Evolutionary conservation across 2,888 invertebrate genomes (phyloP), one percentile per base, ranked within the genome.

Genomic region (Noctua fimbriata): DNA sequence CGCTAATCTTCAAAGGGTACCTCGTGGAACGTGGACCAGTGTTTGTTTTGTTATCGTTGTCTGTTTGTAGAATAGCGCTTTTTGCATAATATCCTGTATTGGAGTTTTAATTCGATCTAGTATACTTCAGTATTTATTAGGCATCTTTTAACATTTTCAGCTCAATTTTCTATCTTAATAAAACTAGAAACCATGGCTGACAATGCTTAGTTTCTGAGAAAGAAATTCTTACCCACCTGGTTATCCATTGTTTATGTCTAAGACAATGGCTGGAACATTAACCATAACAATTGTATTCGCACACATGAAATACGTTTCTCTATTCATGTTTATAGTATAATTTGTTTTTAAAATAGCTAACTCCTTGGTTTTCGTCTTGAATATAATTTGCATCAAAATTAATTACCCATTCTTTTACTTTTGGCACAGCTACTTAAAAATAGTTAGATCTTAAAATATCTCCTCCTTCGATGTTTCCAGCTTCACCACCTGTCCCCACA

Each of bases 401-500:
- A 66, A 73, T 81, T 28, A 63, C 28, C 60, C 18, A 73, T 82
- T 69, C 16, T 69, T 85, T 55, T 41, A 72, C 32, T 71, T 78
- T 74, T 82, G 71, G 67, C 72, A 67, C 60, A 28, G 69, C n/a
- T n/a, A 36, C 67, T 74, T 69, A 66, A 69, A 78, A 76, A 55
- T 85, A 69, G n/a, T 71, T 66, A 9, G 52, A 12, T 47, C 77
- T 76, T n/a, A 58, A 83, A 85, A 85, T 82, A 87, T 52, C 65
- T 41, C 47, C 32, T 47, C 44, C 41, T 78, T 69, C 75, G 77
- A 74, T 81, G 83, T 74, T 76, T 90, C 85, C 86, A 88, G 83
- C 71, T 69, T 52, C 49, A 58, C 76, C 91, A 92, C 89, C 90
- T 90, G 89, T 86, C 87, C 76, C 75, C 67, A 55, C 73, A 77